Conservation (phyloP, 2,113 vertebrate species). For the Eubucco bourcierii region DNA sequence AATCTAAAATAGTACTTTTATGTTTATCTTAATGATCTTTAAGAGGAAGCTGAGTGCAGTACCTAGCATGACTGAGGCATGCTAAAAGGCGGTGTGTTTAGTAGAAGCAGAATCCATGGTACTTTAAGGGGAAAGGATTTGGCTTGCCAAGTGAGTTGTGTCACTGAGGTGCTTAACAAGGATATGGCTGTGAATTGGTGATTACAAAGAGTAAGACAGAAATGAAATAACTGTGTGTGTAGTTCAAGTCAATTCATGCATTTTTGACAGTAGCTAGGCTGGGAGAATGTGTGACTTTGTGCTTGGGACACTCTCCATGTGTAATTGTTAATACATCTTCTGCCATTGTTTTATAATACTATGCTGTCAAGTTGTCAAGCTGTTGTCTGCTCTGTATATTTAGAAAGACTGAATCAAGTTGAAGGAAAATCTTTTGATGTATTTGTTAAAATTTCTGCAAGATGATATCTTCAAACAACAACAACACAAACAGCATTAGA, state of each 20-base stretch:
- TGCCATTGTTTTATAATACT: background rate
- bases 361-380: background rate
- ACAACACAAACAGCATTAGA: background rate
- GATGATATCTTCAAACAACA: background rate
- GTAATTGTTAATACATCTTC: background rate
- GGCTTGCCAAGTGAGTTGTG: background rate
- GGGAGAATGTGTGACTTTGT: background rate
- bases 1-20: background rate
- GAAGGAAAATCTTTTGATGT: background rate
- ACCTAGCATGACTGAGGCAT: background rate
- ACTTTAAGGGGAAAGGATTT: background rate
- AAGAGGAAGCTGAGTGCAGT: background rate
- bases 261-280: background rate
- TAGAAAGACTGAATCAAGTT: background rate
- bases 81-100: rapidly evolving
- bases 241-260: background rate
- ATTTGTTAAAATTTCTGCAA: background rate
- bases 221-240: background rate
- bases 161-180: background rate
- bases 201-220: background rate
- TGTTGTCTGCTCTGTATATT: background rate
- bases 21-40: background rate
- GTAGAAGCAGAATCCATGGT: rapidly evolving
- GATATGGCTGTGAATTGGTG: background rate
- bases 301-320: conserved; percentile 24